Evolutionary conservation across 2,797 vertebrate species (phyloP), one percentile per base, ranked within the genome.

Genomic region (Enteromius radiatus): DNA sequence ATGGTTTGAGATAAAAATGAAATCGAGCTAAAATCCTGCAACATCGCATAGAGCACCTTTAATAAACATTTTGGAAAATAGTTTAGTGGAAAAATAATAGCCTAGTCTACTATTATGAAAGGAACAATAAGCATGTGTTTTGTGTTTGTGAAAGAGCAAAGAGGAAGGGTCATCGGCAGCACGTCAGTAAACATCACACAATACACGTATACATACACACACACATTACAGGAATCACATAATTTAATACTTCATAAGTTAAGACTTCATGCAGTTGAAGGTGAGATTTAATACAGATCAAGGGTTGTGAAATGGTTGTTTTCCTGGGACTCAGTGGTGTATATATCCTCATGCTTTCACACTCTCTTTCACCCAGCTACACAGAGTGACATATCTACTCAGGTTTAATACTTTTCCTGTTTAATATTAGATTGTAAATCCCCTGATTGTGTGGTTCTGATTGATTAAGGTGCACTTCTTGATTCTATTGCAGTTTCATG

Each of bases 371-470:
- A 56, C 36, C 38, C 81, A 77, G 17, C 38, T 49, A 77, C 49
- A 82, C n/a, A 49, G 65, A 85, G 56, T 64, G 11, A 68, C 64
- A 26, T 52, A 19, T 49, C 36, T 49, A 28, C 15, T 77, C 14
- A 12, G 19, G 65, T 80, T 73, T 26, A 80, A 59, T 52, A 82
- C 7, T 69, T 71, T 80, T 76, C 45, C 67, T 14, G 59, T 87
- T 87, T 78, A 81, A 85, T 84, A 76, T 64, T 73, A 67, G 36
- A 75, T 21, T 69, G 52, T 74, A 73, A 76, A 83, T 54, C 65
- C 65, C 59, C 76, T 78, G 64, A 80, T 64, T 84, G 76, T 85
- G 52, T 49, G 33, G 47, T 83, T 77, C 59, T 52, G 43, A 61
- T 61, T 81, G 69, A 82, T 76, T 78, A 84, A 86, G 56, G 19